Evolutionary conservation across 1,140 invertebrate genomes (phyloP), one percentile per base, ranked within the genome.

Genomic region (Sarcophaga peregrina): DNA sequence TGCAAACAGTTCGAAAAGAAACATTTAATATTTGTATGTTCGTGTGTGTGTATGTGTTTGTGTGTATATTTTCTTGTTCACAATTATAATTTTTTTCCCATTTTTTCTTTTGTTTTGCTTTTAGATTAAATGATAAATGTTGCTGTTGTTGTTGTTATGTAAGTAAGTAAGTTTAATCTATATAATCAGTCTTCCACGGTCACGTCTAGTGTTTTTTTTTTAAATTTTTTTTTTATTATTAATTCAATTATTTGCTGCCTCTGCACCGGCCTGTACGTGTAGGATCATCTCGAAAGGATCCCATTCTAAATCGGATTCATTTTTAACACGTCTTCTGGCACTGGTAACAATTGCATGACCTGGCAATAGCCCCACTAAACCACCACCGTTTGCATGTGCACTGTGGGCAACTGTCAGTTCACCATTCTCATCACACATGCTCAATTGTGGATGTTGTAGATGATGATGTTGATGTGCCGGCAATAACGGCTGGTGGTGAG

Each of bases 251-350:
- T 89, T 89, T 81, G 88, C 87, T 20, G 88, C 85, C 76, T 89
- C 88, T 6, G 87, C 85, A 47, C 82, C 87, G 17, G 75, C 75
- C 54, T 89, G 88, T 73, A 89, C 88, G 68, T 89, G 88, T 4
- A 89, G 83, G 54, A 89, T 89, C 88, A 89, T 89, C 81, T 89
- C 88, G 25, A 89, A 89, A 46, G 88, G 88, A 87, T 89, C 88
- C 88, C 88, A 89, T 76, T 89, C 88, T 47, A 89, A 84, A 82
- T 89, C 88, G n/a, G 86, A 85, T 80, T 89, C 83, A 62, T 75
- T 74, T 68, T 84, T 84, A 17, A 84, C 83, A 68, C 83, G 83
- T 72, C 83, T 73, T n/a, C 83, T 48, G 8, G 50, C 48, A 58
- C 75, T 78, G 13, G 75, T 50, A 20, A 78, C 75, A 52, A 78